These are phyloP conservation scores for Parazoanthus darwini DNA, from an alignment of 92 coral and sea anemone genomes.

Conservation along the genomic window DNA sequence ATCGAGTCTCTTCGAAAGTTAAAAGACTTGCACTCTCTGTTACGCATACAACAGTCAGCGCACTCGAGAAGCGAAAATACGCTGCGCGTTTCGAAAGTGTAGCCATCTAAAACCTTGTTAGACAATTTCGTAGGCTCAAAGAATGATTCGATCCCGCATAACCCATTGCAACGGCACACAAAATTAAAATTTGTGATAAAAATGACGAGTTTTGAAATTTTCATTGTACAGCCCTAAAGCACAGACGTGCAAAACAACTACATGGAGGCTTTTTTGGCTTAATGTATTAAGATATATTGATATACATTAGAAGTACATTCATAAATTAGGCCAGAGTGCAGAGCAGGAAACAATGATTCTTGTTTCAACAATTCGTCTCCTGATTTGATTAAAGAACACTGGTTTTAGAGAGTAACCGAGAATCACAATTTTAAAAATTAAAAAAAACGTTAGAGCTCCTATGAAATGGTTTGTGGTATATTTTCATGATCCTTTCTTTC, in stretches of 20 bases:
- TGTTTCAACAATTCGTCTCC: background rate
- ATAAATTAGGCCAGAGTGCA: background rate
- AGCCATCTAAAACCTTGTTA: background rate
- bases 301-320: background rate
- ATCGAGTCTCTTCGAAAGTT: background rate
- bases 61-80: conserved; percentile 45
- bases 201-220: background rate
- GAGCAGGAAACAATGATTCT: background rate
- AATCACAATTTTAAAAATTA: too few relatives aligned
- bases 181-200: background rate
- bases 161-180: background rate
- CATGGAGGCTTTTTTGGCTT: background rate
- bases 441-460: too few relatives aligned
- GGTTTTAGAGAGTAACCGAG: background rate
- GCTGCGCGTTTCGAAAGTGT: background rate
- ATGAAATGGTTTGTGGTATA: too few relatives aligned
- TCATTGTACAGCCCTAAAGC: background rate
- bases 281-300: background rate
- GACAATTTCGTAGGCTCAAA: background rate
- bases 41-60: conserved; percentile 54
- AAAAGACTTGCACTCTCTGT: conserved; percentile 51
- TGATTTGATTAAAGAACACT: too few relatives aligned
- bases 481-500: too few relatives aligned
- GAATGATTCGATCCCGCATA: background rate
- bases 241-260: background rate